A percentile compares a stretch with the other conserved stretches of the same genome.
phyloP scores from a whole-genome alignment of 2,888 invertebrate genomes.

The Coronaproctus castanopsis region DNA sequence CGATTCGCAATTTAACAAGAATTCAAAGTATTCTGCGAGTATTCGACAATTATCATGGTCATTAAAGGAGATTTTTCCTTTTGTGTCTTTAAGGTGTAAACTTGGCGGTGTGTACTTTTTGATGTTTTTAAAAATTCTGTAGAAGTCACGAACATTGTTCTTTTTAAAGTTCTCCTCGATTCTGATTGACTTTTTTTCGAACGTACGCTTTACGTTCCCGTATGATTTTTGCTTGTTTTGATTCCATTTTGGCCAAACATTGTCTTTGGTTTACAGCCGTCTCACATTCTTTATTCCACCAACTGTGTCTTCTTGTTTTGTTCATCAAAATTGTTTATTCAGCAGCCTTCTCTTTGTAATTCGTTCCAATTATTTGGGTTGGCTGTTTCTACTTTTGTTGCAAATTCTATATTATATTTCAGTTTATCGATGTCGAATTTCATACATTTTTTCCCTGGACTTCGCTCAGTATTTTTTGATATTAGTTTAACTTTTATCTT shows the following conservation, averaged over 20 bases:
- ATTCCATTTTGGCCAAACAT: background rate
- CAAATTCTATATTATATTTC: background rate
- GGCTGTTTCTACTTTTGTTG: background rate
- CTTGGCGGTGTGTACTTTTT: background rate
- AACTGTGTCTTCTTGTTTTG: too few species aligned
- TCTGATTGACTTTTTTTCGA: background rate
- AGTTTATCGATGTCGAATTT: background rate
- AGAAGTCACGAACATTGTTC: background rate
- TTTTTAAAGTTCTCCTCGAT: background rate
- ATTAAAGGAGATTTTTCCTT: background rate
- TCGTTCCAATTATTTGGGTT: background rate
- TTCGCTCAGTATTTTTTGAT: background rate
- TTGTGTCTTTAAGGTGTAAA: background rate
- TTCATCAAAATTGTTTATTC: background rate
- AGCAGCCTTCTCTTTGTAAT: background rate
- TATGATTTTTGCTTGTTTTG: background rate
- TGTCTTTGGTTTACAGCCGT: background rate
- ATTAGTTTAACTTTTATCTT: too few species aligned
- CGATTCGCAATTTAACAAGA: background rate
- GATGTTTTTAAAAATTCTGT: background rate
- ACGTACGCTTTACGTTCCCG: background rate
- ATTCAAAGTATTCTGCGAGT: background rate
- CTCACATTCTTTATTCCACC: background rate
- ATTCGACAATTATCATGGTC: background rate
- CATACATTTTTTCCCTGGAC: background rate